These are phyloP conservation scores for Melanerpes aurifrons DNA, from an alignment of 2,113 vertebrate genomes.

Conservation along the genomic window DNA sequence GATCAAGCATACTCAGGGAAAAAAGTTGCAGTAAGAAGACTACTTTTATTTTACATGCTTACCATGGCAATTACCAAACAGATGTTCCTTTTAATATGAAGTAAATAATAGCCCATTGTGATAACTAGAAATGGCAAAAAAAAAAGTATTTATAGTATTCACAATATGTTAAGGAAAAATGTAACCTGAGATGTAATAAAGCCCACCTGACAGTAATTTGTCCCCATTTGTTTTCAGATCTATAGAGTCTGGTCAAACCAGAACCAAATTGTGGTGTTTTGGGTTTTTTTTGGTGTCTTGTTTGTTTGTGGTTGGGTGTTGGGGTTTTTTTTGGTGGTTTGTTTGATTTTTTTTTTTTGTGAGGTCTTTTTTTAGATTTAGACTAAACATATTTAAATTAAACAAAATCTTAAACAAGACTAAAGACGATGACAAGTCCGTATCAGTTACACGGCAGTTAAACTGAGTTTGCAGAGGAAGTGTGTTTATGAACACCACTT, in stretches of 20 bases:
- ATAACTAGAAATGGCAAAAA: background rate
- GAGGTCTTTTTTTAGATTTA: background rate
- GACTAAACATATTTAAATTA: background rate
- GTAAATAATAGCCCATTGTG: background rate
- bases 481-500: background rate
- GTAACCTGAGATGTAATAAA: background rate
- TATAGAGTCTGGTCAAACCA: background rate
- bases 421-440: rapidly evolving
- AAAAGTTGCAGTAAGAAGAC: background rate
- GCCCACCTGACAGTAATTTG: background rate
- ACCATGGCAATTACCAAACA: background rate
- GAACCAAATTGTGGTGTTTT: background rate
- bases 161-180: background rate
- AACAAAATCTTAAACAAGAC: background rate
- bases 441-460: background rate
- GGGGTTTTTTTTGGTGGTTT: no score
- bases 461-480: background rate
- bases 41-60: background rate
- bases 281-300: no score
- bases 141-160: background rate
- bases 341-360: background rate
- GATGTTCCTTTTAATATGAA: background rate
- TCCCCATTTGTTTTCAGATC: background rate
- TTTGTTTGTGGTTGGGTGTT: no score
- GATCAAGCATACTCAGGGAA: background rate